Conservation (phyloP, 1,140 invertebrate genomes). For the Onthophagus taurus region DNA sequence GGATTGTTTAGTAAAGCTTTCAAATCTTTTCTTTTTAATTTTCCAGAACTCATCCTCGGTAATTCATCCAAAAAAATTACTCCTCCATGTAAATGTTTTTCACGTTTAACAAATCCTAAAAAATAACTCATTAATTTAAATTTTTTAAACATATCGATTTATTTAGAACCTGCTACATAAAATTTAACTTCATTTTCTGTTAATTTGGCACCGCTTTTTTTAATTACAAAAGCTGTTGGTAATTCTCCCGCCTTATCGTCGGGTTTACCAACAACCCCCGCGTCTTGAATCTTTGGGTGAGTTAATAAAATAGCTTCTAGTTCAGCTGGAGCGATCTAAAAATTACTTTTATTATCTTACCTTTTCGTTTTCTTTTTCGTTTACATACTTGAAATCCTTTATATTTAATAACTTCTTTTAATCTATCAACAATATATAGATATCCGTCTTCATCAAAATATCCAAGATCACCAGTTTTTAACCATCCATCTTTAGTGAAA, state of each 20-base stretch:
- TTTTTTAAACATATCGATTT: not conserved
- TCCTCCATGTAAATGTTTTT: constrained; percentile 51
- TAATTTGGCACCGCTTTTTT: constrained; percentile 35
- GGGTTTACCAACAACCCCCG: constrained; percentile 58
- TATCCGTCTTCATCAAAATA: constrained; percentile 61
- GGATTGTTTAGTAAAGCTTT: constrained; percentile 3
- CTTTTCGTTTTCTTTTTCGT: not conserved
- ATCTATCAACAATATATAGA: constrained; percentile 71
- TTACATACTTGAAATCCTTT: constrained; percentile 55
- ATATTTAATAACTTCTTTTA: constrained; percentile 87
- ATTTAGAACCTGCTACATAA: constrained; percentile 36
- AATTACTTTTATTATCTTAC: not conserved
- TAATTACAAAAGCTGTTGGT: constrained; percentile 59
- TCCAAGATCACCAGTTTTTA: constrained; percentile 75
- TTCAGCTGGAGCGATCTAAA: constrained; percentile 40
- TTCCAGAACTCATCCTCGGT: constrained; percentile 42
- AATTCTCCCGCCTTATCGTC: constrained; percentile 55
- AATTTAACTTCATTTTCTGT: constrained; percentile 41
- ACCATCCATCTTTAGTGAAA: constrained; percentile 63
- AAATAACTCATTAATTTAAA: constrained; percentile 2
- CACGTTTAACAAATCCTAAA: constrained; percentile 41
- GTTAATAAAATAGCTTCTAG: constrained; percentile 57
- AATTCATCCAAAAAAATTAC: constrained; percentile 55
- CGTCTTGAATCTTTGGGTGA: constrained; percentile 58
- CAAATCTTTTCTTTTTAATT: constrained; percentile 34